phyloP scores from a whole-genome alignment of 37 sponge, comb jelly and placozoan genomes.

The Agelas oroides region DNA sequence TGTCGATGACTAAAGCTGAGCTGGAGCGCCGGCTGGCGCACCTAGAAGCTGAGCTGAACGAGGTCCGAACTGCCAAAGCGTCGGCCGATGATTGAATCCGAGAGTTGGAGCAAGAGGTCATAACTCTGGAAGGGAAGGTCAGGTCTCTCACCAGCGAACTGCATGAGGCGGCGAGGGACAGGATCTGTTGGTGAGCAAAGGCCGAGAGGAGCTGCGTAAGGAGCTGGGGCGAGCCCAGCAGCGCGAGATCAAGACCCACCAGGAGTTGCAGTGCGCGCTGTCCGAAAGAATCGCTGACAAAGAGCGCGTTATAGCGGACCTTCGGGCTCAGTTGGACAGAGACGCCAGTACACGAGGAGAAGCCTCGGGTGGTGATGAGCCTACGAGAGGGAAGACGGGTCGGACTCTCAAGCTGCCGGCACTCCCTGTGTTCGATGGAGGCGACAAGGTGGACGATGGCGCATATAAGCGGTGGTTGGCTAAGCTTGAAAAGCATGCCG shows the following conservation, averaged over 20 bases:
- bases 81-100: too few relatives aligned
- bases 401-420: background rate
- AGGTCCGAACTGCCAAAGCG: too few relatives aligned
- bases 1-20: too few relatives aligned
- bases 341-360: background rate
- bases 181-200: too few relatives aligned
- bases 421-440: background rate
- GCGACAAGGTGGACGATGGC: constrained; percentile 2
- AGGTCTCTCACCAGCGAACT: too few relatives aligned
- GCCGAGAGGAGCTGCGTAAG: background rate
- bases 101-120: too few relatives aligned
- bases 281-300: background rate
- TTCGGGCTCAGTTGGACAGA: too few relatives aligned
- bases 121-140: too few relatives aligned
- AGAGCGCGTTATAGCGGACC: too few relatives aligned
- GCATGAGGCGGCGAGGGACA: too few relatives aligned
- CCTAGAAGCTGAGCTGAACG: too few relatives aligned
- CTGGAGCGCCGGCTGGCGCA: too few relatives aligned
- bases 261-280: background rate
- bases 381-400: background rate
- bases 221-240: background rate
- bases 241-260: background rate
- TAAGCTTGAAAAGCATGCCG: constrained; percentile 11
- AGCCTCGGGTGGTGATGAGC: background rate
- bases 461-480: constrained; percentile 1